Conservation (phyloP, 2,797 vertebrate genomes). For the Heliangelus exortis region DNA sequence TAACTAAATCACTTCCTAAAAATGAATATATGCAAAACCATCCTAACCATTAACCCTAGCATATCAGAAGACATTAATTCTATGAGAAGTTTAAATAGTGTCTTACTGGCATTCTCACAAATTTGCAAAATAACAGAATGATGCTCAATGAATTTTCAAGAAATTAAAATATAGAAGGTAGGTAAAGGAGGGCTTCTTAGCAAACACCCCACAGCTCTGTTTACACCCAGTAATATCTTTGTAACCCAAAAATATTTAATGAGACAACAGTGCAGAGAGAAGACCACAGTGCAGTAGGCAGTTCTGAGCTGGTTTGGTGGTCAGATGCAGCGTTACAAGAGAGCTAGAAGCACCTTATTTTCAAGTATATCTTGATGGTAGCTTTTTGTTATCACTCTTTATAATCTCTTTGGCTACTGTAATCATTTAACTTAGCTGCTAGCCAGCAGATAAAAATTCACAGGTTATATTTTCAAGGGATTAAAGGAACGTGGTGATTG, state of each 20-base stretch:
- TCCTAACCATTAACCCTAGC: neutral
- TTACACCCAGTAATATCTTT: neutral
- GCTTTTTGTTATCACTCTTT: neutral
- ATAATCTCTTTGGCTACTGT: neutral
- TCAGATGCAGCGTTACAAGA: neutral
- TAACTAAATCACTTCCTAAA: neutral
- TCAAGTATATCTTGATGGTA: neutral
- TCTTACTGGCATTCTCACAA: neutral
- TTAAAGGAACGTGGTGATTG: neutral
- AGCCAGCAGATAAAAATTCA: neutral
- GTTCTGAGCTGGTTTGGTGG: neutral
- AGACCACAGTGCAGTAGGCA: neutral
- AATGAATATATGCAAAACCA: neutral
- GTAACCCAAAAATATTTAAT: fast-evolving
- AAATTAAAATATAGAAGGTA: neutral
- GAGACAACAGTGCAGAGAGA: neutral
- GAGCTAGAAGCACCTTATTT: neutral
- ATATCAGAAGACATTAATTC: neutral
- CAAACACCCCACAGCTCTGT: neutral
- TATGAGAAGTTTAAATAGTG: neutral
- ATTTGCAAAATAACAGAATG: neutral
- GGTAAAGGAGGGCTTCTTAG: neutral
- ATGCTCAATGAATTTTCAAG: neutral
- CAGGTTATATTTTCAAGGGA: neutral
- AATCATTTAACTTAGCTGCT: neutral